Conservation (phyloP, 2,888 invertebrate species). For the Erebia aethiops region DNA sequence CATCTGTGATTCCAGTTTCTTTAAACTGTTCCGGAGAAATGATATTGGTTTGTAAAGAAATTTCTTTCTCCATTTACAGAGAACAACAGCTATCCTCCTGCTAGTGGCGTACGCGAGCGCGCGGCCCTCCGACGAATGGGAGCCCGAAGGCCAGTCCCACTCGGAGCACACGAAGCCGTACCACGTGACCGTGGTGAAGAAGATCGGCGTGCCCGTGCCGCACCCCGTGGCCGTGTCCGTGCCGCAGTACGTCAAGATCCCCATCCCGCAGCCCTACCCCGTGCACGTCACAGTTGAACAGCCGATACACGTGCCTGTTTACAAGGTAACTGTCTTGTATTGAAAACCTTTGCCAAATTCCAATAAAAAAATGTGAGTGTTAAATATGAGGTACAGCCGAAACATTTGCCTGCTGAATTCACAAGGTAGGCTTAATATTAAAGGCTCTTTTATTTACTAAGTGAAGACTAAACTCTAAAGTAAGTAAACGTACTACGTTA, state of each 20-base stretch:
- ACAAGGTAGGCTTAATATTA: too few relatives aligned
- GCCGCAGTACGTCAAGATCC: conserved; percentile 83
- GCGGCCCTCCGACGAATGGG: conserved; percentile 73
- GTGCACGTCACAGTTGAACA: conserved; percentile 1
- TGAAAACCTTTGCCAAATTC: too few relatives aligned
- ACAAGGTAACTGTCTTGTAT: conserved; percentile 29
- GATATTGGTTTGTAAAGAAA: too few relatives aligned
- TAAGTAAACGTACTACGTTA: too few relatives aligned
- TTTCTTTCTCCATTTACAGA: conserved; percentile 52
- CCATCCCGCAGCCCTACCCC: conserved; percentile 14
- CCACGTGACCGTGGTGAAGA: conserved; percentile 87
- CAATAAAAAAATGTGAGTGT: too few relatives aligned
- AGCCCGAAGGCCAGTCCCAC: conserved; percentile 84
- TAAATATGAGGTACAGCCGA: too few relatives aligned
- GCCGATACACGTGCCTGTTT: conserved; percentile 9
- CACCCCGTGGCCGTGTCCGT: conserved; percentile 88
- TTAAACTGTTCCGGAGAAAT: too few relatives aligned
- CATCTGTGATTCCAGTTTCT: too few relatives aligned
- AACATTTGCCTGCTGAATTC: too few relatives aligned
- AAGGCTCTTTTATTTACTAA: too few relatives aligned
- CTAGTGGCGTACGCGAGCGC: conserved; percentile 60
- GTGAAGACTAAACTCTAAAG: too few relatives aligned
- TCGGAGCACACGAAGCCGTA: conserved; percentile 87
- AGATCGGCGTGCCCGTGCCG: conserved; percentile 88
- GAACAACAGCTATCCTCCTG: conserved; percentile 69